Base-by-base conservation (phyloP, 2,888 invertebrate species). In the Mythimna pallens region DNA sequence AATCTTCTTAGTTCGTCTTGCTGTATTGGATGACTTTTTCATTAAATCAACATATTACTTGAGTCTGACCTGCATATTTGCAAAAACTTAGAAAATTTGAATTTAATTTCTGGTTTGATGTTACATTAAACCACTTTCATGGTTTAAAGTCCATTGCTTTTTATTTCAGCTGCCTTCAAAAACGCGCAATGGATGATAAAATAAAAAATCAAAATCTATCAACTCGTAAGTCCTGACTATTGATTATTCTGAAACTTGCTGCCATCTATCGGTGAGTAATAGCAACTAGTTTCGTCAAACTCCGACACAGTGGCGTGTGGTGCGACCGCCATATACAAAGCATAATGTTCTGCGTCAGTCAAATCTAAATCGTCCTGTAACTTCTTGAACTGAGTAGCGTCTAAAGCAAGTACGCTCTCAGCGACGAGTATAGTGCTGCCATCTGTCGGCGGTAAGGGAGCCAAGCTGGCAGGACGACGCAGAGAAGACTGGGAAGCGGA, bases 301-400 rank as follows among this genome's bases (percentile, higher is more conserved):
- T 99, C 98, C 14, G 98, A 98, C 40, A 97, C 97, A 0, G 98
- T 98, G 30, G 98, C 98, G 90, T 97, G 98, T 1, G 98, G 98
- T 17, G 98, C 98, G 90, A 98, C 97, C 69, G 98, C 97, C 87
- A 98, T 98, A 86, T 99, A 99, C 75, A 99, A 92, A 50, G 98
- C 98, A 92, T 98, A 98, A 90, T 98, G 98, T 88, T 99, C 99
- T 1, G 98, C 98, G 85, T 98, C 98, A 0, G 98, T 98, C 47
- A 98, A 93, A 85, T 98, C 98, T 59, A 98, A 92, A 73, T 97
- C 97, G 55, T 96, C 96, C 65, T 94, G 96, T 1, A 96, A 88
- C 86, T 93, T 93, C 50, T 90, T 90, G 76, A 96, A 94, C 2
- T 94, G 90, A 2, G 88, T 84, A 3, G 96, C 96, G 86, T 96